Evolutionary conservation across 2,797 vertebrate species (phyloP).

Genomic region (Chiloscyllium punctatum): DNA sequence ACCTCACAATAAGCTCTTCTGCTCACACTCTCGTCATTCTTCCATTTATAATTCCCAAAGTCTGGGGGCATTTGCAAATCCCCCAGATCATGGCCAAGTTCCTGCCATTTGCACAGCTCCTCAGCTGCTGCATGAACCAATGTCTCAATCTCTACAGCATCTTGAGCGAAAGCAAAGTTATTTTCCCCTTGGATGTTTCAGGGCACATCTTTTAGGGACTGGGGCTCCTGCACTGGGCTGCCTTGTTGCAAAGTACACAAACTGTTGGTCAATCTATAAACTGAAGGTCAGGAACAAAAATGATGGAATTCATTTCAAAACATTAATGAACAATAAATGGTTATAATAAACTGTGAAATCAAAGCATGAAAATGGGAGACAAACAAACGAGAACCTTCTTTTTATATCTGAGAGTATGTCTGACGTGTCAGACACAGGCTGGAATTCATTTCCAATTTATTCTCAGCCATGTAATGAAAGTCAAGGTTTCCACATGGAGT

Average conservation of each 20-base stretch:
- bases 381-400: background rate
- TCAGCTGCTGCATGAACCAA: constrained; percentile 73
- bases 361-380: background rate
- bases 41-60: constrained; percentile 54
- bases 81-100: constrained; percentile 60
- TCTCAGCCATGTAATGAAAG: background rate
- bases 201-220: constrained; percentile 60
- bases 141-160: constrained; percentile 70
- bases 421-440: background rate
- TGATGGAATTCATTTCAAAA: background rate
- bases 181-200: constrained; percentile 71
- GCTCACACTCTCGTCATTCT: constrained; percentile 67
- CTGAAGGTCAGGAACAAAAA: background rate
- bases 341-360: constrained; percentile 12
- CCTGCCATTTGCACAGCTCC: constrained; percentile 83
- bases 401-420: background rate
- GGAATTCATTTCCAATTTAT: background rate
- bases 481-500: too few relatives aligned
- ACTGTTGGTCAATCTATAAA: background rate
- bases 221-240: constrained; percentile 63
- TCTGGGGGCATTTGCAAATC: constrained; percentile 55
- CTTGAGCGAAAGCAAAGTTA: constrained; percentile 79
- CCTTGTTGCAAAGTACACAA: constrained; percentile 57
- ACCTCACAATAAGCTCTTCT: constrained; percentile 84
- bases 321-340: background rate